A percentile compares a stretch with the other conserved stretches of the same genome.
Conservation (phyloP, 2,113 vertebrate genomes). For the Scolopax mira region DNA sequence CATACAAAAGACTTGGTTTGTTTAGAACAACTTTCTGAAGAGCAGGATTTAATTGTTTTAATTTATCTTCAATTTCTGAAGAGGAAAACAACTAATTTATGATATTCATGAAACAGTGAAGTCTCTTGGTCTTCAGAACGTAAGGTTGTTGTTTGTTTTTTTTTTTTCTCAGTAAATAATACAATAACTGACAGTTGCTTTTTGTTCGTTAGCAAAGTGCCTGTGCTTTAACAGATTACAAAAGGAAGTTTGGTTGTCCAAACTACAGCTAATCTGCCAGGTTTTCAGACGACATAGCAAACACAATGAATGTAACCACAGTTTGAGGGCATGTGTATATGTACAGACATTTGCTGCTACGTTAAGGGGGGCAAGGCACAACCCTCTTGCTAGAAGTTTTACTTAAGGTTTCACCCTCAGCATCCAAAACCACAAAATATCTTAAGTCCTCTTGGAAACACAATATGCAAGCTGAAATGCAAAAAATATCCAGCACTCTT, state of each 20-base stretch:
- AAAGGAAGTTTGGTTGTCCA: neutral
- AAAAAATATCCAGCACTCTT: neutral
- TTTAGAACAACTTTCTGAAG: neutral
- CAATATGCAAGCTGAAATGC: neutral
- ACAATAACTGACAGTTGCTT: neutral
- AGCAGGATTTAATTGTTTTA: neutral
- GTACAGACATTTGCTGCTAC: accelerated
- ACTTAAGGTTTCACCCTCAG: neutral
- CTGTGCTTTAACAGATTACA: neutral
- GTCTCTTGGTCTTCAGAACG: neutral
- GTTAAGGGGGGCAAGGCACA: neutral
- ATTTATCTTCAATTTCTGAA: neutral
- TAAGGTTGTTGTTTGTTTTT: neutral
- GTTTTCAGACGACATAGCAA: neutral
- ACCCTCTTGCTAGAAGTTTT: neutral
- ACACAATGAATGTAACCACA: neutral
- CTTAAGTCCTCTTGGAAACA: neutral
- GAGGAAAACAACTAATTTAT: neutral
- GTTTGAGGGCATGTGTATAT: accelerated
- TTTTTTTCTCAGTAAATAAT: neutral
- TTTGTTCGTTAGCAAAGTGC: neutral
- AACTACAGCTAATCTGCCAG: neutral
- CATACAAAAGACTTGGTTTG: neutral
- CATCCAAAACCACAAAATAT: neutral
- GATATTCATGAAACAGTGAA: neutral